phyloP scores from a whole-genome alignment of 2,888 invertebrate genomes.

The Argyresthia goedartella region DNA sequence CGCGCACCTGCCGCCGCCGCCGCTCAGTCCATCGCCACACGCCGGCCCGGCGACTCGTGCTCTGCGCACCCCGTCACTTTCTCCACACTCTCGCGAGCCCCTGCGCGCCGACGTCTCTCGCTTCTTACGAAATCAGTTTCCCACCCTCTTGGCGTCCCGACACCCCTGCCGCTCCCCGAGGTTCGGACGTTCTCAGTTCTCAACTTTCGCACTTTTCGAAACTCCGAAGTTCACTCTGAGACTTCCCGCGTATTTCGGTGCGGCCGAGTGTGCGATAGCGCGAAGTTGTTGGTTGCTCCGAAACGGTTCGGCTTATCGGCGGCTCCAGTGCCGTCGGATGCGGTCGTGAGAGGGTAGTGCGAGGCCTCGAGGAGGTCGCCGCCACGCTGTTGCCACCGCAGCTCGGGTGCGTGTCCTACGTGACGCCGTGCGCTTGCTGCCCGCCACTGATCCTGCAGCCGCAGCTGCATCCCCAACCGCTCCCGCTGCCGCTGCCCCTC shows the following conservation, averaged over 20 bases:
- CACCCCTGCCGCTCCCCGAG: constrained; percentile 30
- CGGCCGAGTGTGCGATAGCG: constrained; percentile 19
- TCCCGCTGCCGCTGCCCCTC: constrained; percentile 56
- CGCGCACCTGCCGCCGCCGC: constrained; percentile 52
- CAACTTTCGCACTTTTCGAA: constrained; percentile 8
- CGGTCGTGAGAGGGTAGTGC: constrained; percentile 57
- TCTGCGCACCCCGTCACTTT: constrained; percentile 65
- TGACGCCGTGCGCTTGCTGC: constrained; percentile 66
- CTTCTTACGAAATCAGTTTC: constrained; percentile 59
- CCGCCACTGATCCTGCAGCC: constrained; percentile 61
- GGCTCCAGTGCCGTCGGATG: constrained; percentile 56
- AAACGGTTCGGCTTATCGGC: constrained; percentile 25
- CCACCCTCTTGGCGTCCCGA: constrained; percentile 45
- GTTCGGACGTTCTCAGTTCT: constrained; percentile 21
- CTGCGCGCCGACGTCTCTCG: constrained; percentile 56
- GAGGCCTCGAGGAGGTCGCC: constrained; percentile 69
- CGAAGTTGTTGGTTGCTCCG: background rate
- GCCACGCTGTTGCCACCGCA: constrained; percentile 71
- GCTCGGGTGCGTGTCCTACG: constrained; percentile 69
- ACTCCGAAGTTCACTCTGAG: constrained; percentile 12
- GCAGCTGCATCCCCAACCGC: constrained; percentile 52
- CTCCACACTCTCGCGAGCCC: constrained; percentile 64
- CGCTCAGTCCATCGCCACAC: constrained; percentile 54
- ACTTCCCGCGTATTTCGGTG: constrained; percentile 13
- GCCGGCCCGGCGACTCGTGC: constrained; percentile 64